A percentile compares a stretch with the other conserved stretches of the same genome.
Conservation (phyloP, 2,113 vertebrate species). For the Podiceps cristatus region DNA sequence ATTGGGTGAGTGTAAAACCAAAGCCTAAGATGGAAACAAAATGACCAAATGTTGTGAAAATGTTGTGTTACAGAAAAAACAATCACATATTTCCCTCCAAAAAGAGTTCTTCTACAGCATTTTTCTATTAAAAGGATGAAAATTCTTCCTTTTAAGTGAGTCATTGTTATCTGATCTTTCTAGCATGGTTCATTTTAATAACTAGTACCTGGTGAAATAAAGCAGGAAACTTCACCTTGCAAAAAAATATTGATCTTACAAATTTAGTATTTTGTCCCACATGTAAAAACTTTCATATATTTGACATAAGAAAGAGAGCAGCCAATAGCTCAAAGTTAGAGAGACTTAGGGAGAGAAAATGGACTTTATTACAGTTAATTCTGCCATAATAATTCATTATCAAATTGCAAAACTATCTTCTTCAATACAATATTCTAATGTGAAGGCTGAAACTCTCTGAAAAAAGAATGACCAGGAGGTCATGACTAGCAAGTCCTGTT, state of each 20-base stretch:
- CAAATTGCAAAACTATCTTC: not conserved
- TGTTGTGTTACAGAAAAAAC: accelerated
- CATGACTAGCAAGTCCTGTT: not conserved
- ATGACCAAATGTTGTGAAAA: not conserved
- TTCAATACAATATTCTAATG: not conserved
- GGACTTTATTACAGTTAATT: not conserved
- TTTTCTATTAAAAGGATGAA: not conserved
- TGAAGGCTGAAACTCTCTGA: not conserved
- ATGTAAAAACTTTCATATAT: not conserved
- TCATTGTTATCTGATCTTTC: not conserved
- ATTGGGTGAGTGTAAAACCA: not conserved
- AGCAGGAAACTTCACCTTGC: not conserved
- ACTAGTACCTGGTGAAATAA: not conserved
- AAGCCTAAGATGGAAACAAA: not conserved
- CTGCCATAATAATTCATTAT: not conserved
- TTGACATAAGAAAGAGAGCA: not conserved
- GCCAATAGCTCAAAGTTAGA: not conserved
- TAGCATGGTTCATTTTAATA: not conserved
- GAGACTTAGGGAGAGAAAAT: not conserved
- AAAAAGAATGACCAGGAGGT: not conserved
- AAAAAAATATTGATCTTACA: not conserved
- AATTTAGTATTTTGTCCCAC: not conserved
- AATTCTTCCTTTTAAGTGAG: not conserved
- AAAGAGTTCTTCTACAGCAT: not conserved
- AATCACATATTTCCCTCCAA: not conserved